Percentiles rank a stretch among this genome's conserved stretches.
Evolutionary conservation across 1,140 invertebrate genomes (phyloP).

Genomic region (Periplaneta americana): DNA sequence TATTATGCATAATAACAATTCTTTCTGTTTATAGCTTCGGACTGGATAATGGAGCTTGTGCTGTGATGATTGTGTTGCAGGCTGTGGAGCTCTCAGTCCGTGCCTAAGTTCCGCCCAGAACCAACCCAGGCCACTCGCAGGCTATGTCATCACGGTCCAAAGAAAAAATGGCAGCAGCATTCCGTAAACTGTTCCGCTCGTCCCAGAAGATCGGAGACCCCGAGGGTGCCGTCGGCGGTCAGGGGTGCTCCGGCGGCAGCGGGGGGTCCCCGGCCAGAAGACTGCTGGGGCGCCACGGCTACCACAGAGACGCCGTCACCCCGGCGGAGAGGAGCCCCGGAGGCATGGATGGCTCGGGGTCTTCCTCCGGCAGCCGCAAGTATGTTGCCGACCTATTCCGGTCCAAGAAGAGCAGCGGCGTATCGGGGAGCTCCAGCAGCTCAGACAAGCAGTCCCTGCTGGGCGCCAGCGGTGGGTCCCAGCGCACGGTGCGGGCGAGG

Average conservation of each 20-base stretch:
- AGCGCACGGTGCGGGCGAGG: conserved; percentile 59
- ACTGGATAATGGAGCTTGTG: too few relatives aligned
- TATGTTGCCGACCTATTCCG: conserved; percentile 34
- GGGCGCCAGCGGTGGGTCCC: conserved; percentile 62
- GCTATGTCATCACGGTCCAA: conserved; percentile 68
- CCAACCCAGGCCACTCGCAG: not conserved
- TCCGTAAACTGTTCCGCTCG: conserved; percentile 67
- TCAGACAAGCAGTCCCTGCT: conserved; percentile 35
- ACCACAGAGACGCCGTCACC: conserved; percentile 51
- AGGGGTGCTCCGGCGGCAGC: conserved; percentile 53
- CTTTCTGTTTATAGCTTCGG: too few relatives aligned
- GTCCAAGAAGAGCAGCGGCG: conserved; percentile 34
- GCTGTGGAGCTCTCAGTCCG: too few relatives aligned
- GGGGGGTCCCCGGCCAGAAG: conserved; percentile 54
- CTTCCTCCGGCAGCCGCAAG: conserved; percentile 42
- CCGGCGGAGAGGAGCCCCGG: conserved; percentile 49
- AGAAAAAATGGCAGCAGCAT: conserved; percentile 64
- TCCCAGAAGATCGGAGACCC: conserved; percentile 53
- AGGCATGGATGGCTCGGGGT: conserved; percentile 16
- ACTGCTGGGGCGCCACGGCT: conserved; percentile 44
- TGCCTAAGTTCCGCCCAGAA: not conserved
- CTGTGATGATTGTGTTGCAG: too few relatives aligned
- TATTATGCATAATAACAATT: too few relatives aligned
- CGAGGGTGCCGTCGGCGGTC: conserved; percentile 42
- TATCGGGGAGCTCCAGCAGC: conserved; percentile 31